These are phyloP conservation scores for Natator depressus DNA, from an alignment of 2,113 vertebrate genomes.

Conservation along the genomic window DNA sequence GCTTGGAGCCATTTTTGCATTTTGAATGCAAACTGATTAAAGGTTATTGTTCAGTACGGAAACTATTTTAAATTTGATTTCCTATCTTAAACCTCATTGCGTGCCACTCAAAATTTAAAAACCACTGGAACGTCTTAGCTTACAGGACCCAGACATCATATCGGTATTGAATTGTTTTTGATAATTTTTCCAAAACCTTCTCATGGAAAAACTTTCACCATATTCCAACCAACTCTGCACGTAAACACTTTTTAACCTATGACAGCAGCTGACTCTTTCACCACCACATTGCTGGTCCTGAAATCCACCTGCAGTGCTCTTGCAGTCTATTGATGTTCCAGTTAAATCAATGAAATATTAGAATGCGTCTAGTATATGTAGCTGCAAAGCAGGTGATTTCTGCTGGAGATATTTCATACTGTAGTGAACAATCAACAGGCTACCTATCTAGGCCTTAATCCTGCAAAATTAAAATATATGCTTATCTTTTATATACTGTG, in stretches of 20 bases:
- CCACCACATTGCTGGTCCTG: background rate
- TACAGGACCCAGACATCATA: background rate
- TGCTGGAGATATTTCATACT: background rate
- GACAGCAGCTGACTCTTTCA: background rate
- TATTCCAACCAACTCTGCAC: background rate
- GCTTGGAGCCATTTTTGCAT: background rate
- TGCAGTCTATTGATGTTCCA: background rate
- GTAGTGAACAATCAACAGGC: background rate
- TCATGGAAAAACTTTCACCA: background rate
- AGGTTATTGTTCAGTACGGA: background rate
- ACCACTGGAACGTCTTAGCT: background rate
- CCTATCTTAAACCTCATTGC: background rate
- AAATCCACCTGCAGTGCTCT: background rate
- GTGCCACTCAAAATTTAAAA: background rate
- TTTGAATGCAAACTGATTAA: constrained; percentile 10
- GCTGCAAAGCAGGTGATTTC: background rate
- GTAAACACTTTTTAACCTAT: background rate
- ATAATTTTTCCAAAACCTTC: background rate
- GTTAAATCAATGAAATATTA: background rate
- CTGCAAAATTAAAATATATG: background rate
- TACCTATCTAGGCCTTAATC: background rate
- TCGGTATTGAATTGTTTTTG: background rate
- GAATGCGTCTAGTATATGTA: background rate
- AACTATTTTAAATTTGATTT: background rate
- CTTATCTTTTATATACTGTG: background rate